phyloP scores from a whole-genome alignment of 2,113 vertebrate genomes.

The Nestor notabilis region DNA sequence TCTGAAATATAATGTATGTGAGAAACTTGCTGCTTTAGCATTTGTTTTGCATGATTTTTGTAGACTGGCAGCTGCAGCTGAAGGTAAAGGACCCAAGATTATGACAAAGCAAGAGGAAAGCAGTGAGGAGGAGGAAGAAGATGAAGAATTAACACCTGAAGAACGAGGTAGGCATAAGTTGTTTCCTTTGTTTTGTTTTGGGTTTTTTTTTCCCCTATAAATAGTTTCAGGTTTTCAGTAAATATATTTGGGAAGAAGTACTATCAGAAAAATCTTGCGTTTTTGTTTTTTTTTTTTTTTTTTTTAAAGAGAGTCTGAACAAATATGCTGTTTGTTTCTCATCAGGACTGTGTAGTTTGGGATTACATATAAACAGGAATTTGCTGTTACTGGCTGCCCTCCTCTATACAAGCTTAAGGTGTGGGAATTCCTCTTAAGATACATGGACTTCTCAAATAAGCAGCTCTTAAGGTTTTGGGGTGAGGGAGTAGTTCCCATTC shows the following conservation, averaged over 20 bases:
- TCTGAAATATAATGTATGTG: background rate
- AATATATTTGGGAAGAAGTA: background rate
- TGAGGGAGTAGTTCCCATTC: background rate
- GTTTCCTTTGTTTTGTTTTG: background rate
- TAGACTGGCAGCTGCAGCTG: slow-evolving; percentile 87
- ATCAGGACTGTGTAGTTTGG: background rate
- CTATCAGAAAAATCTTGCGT: background rate
- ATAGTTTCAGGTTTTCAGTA: background rate
- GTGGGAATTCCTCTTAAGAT: background rate
- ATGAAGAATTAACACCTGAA: slow-evolving; percentile 87
- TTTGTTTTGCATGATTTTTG: background rate
- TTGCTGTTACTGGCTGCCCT: background rate
- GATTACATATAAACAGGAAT: background rate
- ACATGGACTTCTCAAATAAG: background rate
- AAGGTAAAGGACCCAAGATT: slow-evolving; percentile 82
- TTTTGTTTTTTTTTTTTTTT: too few species aligned
- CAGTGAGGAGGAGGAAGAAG: slow-evolving; percentile 86
- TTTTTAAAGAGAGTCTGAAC: background rate
- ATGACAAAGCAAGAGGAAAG: slow-evolving; percentile 78
- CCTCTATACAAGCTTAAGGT: background rate
- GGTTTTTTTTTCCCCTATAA: background rate
- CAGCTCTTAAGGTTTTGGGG: background rate
- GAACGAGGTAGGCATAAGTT: slow-evolving; percentile 81
- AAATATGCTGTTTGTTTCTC: background rate
- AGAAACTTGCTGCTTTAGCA: background rate